phyloP scores from a whole-genome alignment of 2,888 invertebrate genomes.

The Epistrophe eligans region DNA sequence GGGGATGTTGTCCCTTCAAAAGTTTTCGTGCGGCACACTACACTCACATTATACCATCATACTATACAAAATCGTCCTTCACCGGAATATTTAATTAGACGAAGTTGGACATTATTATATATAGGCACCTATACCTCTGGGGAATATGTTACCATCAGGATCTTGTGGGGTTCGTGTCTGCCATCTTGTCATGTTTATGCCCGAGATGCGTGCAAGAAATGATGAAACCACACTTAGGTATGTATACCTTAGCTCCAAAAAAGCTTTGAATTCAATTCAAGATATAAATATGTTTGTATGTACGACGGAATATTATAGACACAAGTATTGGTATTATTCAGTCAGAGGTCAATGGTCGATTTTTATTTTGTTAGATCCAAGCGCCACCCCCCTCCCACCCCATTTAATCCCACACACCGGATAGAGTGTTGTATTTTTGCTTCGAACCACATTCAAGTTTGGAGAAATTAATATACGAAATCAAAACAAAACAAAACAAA shows the following conservation, averaged over 20 bases:
- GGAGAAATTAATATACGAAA: constrained; percentile 71
- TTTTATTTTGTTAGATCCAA: constrained; percentile 35
- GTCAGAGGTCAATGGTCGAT: constrained; percentile 53
- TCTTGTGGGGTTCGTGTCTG: constrained; percentile 54
- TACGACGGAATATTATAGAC: constrained; percentile 2
- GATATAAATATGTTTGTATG: no score
- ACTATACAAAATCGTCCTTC: constrained; percentile 38
- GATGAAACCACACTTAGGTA: constrained; percentile 28
- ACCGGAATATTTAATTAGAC: constrained; percentile 65
- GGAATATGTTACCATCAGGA: constrained; percentile 36
- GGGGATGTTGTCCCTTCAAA: constrained; percentile 20
- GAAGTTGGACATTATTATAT: neutral
- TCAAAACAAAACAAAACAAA: constrained; percentile 58
- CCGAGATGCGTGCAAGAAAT: constrained; percentile 27
- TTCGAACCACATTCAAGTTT: constrained; percentile 72
- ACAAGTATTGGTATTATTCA: neutral
- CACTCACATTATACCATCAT: constrained; percentile 20
- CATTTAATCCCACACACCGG: constrained; percentile 14
- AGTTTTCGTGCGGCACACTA: constrained; percentile 63
- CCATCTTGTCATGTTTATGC: constrained; percentile 14
- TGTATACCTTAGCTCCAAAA: neutral
- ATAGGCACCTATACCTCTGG: neutral
- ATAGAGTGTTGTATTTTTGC: constrained; percentile 54
- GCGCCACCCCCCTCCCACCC: neutral
- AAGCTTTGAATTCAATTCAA: constrained; percentile 19